Conservation (phyloP, 2,888 invertebrate genomes). For the Perizoma affinitatum region DNA sequence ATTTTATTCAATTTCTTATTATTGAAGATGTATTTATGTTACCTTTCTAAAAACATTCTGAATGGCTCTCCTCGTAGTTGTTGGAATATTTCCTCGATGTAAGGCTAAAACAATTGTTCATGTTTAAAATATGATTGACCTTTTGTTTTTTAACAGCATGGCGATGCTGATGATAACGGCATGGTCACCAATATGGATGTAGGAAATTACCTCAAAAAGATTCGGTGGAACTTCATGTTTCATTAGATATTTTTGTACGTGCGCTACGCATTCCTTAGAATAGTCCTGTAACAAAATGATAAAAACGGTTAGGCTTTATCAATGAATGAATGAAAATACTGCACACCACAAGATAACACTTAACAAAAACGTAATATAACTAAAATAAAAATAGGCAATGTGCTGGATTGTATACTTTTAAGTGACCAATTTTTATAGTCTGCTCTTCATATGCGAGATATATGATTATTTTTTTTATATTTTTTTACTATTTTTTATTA, state of each 20-base stretch:
- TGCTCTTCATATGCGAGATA: constrained; percentile 19
- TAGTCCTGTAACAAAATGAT: constrained; percentile 91
- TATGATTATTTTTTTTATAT: constrained; percentile 23
- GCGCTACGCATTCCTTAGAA: constrained; percentile 97
- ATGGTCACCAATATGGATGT: constrained; percentile 3
- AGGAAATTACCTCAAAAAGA: constrained; percentile 94
- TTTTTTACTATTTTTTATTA: too few species aligned
- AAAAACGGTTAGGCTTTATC: constrained; percentile 13
- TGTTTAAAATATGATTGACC: constrained; percentile 7
- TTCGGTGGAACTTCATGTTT: constrained; percentile 98
- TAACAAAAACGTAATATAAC: too few species aligned
- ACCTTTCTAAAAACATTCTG: constrained; percentile 99
- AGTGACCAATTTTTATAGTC: constrained; percentile 28
- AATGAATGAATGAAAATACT: too few species aligned
- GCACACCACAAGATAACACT: too few species aligned
- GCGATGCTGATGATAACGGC: background rate
- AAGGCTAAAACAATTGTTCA: constrained; percentile 90
- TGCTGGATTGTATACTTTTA: constrained; percentile 20
- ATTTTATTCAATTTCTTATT: background rate
- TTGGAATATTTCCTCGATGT: constrained; percentile 99
- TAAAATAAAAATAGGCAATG: too few species aligned
- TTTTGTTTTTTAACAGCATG: too few species aligned
- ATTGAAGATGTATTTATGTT: constrained; percentile 51
- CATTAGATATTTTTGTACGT: constrained; percentile 98
- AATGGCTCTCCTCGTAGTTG: constrained; percentile 98